Conservation (phyloP, 2,888 invertebrate species). For the Drosophila mayaguana region DNA sequence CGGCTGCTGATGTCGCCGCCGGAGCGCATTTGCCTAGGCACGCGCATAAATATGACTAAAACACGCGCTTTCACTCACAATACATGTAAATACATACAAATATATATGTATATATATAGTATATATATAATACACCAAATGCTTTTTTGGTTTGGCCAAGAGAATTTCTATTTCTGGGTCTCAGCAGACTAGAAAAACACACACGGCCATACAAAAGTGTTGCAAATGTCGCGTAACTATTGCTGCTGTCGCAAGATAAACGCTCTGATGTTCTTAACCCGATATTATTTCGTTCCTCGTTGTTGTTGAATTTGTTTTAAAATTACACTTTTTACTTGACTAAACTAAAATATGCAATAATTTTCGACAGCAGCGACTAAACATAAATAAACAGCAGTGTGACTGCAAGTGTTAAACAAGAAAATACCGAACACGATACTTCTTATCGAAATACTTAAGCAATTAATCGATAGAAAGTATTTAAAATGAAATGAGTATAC, state of each 20-base stretch:
- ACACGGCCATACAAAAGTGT: slow-evolving; percentile 11
- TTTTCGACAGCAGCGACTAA: slow-evolving; percentile 57
- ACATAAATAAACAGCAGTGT: slow-evolving; percentile 68
- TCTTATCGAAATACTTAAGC: background rate
- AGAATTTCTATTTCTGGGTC: slow-evolving; percentile 64
- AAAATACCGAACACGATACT: slow-evolving; percentile 13
- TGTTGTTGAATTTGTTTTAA: slow-evolving; percentile 6
- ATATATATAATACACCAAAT: slow-evolving; percentile 28
- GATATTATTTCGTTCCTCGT: background rate
- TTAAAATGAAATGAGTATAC: background rate
- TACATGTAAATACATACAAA: slow-evolving; percentile 37
- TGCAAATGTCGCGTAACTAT: slow-evolving; percentile 17
- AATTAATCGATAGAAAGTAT: background rate
- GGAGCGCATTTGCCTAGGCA: slow-evolving; percentile 46
- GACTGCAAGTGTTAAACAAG: slow-evolving; percentile 11
- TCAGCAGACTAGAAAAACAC: slow-evolving; percentile 35
- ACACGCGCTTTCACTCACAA: slow-evolving; percentile 62
- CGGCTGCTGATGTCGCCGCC: slow-evolving; percentile 26
- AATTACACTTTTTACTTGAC: slow-evolving; percentile 33
- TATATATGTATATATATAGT: slow-evolving; percentile 8
- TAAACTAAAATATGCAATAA: slow-evolving; percentile 42
- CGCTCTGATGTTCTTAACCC: background rate
- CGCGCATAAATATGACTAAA: slow-evolving; percentile 58
- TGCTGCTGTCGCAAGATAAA: background rate
- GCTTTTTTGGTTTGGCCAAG: slow-evolving; percentile 52